These are phyloP conservation scores for Drosophila borborema DNA, from an alignment of 2,888 invertebrate species.

Conservation along the genomic window DNA sequence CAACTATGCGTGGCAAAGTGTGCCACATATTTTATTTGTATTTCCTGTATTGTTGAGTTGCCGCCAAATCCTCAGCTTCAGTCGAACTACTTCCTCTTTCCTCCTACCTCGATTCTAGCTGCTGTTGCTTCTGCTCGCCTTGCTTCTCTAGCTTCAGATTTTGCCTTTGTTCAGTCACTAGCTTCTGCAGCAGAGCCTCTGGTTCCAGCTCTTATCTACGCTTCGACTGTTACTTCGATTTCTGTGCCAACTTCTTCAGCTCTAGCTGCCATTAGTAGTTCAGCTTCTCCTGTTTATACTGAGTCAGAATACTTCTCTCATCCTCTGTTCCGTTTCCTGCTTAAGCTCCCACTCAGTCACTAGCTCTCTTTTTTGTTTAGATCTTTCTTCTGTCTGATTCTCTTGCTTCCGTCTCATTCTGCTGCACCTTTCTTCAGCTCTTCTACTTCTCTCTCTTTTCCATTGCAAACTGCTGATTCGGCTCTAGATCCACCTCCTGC, in stretches of 20 bases:
- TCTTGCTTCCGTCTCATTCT: no score
- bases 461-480: not conserved
- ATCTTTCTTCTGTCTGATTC: not conserved
- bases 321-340: no score
- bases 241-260: not conserved
- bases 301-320: no score
- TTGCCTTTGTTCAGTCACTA: not conserved
- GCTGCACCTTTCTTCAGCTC: not conserved
- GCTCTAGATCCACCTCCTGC: not conserved
- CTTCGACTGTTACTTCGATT: not conserved
- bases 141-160: no score
- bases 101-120: not conserved
- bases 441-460: not conserved
- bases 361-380: not conserved
- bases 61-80: conserved; percentile 1
- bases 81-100: no score
- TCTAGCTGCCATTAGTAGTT: not conserved
- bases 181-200: not conserved
- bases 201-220: not conserved
- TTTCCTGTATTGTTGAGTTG: conserved; percentile 43
- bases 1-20: conserved; percentile 64
- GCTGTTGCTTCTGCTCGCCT: not conserved
- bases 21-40: conserved; percentile 74
- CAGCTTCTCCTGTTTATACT: not conserved
- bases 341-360: no score